Evolutionary conservation across 2,113 vertebrate species (phyloP), one percentile per base, ranked within the genome.

Genomic region (Mobula birostris): DNA sequence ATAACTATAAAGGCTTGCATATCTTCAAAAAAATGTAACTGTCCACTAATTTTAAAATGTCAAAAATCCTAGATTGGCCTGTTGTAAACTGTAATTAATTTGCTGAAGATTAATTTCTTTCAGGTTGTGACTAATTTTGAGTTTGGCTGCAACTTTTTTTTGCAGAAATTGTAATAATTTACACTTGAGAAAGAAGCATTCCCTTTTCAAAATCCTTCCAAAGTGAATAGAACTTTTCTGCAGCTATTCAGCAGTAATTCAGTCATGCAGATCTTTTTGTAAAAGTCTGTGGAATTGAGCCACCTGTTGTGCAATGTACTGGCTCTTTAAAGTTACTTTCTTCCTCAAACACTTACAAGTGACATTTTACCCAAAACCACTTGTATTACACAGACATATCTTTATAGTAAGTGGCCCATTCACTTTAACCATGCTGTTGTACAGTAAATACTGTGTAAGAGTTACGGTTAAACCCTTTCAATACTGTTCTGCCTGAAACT

Each of bases 401-500:
- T 87, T 87, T 88, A 88, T 93, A 40, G 36, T 74, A 70, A 68
- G 72, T 74, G 70, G 66, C 40, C 70, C 68, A 93, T 76, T 93
- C 74, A 48, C 91, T 48, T 74, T 36, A 40, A 93, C 91, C 40
- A 93, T 76, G 70, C 91, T 93, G 70, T 93, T 93, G 91, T 93
- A 93, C 21, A 93, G 91, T 93, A 93, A 74, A 74, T 93, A 70
- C 91, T 74, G 91, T 93, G 91, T 93, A 93, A 76, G 70, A 40
- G 32, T 93, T 93, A 74, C 32, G 21, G 85, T 90, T 90, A 63
- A 68, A 66, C 15, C n/a, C 32, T 92, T 72, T 76, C 68, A 91
- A 91, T 93, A 93, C 91, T 93, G 91, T 93, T 93, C 24, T 93
- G 68, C 91, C 91, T 93, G 91, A 40, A 93, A 74, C 70, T 93